phyloP scores from a whole-genome alignment of 2,888 invertebrate genomes.

The Hypselothyrea guttata region DNA sequence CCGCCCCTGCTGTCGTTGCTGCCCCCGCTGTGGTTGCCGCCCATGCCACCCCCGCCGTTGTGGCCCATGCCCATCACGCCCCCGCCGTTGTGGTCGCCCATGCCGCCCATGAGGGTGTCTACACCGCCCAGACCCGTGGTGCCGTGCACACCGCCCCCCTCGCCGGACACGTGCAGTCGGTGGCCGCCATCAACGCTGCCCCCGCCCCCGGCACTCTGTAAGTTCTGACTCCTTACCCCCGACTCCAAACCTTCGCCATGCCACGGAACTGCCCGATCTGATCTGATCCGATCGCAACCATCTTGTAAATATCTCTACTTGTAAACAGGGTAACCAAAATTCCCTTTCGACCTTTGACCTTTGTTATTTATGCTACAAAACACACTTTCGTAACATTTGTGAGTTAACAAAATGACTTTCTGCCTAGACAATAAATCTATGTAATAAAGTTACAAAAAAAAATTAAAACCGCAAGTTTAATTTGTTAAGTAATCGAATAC shows the following conservation, averaged over 20 bases:
- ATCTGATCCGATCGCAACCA: constrained; percentile 22
- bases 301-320: constrained; percentile 52
- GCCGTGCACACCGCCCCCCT: constrained; percentile 78
- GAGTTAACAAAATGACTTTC: constrained; percentile 42
- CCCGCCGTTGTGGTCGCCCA: constrained; percentile 51
- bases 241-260: constrained; percentile 2
- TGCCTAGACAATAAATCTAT: constrained; percentile 48
- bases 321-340: constrained; percentile 68
- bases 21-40: constrained; percentile 40
- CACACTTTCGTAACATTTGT: constrained; percentile 36
- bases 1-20: constrained; percentile 44
- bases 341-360: constrained; percentile 21
- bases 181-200: constrained; percentile 74
- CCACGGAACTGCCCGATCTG: constrained; percentile 53
- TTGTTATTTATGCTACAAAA: constrained; percentile 50
- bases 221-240: constrained; percentile 6
- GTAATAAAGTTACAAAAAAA: constrained; percentile 29
- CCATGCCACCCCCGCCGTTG: constrained; percentile 40
- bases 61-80: constrained; percentile 40
- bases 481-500: too few relatives aligned
- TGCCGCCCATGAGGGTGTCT: constrained; percentile 73
- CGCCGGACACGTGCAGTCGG: constrained; percentile 76
- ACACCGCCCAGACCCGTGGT: constrained; percentile 78
- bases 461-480: not conserved
- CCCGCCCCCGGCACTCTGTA: constrained; percentile 78